Percentiles rank a stretch among this genome's conserved stretches.
These are phyloP conservation scores for Halyomorpha halys DNA, from an alignment of 1,140 invertebrate genomes.

Conservation along the genomic window DNA sequence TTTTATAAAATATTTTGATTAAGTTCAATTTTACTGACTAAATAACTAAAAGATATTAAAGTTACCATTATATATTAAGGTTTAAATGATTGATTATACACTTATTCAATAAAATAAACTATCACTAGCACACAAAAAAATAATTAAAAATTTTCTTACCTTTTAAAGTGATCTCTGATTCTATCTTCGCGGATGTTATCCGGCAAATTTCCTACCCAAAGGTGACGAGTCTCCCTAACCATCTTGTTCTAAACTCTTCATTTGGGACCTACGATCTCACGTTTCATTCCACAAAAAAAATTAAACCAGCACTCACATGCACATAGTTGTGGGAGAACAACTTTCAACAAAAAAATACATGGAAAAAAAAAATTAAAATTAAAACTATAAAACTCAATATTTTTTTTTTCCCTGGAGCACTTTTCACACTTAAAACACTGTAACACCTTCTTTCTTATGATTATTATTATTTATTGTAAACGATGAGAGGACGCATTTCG, in stretches of 20 bases:
- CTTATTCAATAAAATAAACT: too few relatives aligned
- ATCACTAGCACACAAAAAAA: too few relatives aligned
- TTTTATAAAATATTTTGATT: too few relatives aligned
- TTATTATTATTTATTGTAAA: background rate
- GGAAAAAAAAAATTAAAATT: constrained; percentile 14
- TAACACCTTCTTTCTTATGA: constrained; percentile 12
- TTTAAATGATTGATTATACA: too few relatives aligned
- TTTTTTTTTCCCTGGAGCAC: background rate
- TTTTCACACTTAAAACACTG: constrained; percentile 16
- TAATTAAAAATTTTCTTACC: constrained; percentile 45
- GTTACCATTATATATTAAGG: too few relatives aligned
- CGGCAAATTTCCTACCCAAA: constrained; percentile 99
- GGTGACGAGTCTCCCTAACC: constrained; percentile 99
- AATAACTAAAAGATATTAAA: too few relatives aligned
- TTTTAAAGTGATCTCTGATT: constrained; percentile 93
- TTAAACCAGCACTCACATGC: constrained; percentile 29
- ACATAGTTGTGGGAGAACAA: constrained; percentile 20
- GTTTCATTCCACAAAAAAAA: constrained; percentile 31
- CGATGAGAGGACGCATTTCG: constrained; percentile 2
- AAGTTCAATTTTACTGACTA: too few relatives aligned
- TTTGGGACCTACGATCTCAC: constrained; percentile 34
- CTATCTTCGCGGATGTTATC: constrained; percentile 93
- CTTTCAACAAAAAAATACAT: background rate
- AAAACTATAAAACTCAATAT: constrained; percentile 10
- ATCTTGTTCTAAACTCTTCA: constrained; percentile 75